Conservation (phyloP, 2,797 vertebrate genomes). For the Macrochelys suwanniensis region DNA sequence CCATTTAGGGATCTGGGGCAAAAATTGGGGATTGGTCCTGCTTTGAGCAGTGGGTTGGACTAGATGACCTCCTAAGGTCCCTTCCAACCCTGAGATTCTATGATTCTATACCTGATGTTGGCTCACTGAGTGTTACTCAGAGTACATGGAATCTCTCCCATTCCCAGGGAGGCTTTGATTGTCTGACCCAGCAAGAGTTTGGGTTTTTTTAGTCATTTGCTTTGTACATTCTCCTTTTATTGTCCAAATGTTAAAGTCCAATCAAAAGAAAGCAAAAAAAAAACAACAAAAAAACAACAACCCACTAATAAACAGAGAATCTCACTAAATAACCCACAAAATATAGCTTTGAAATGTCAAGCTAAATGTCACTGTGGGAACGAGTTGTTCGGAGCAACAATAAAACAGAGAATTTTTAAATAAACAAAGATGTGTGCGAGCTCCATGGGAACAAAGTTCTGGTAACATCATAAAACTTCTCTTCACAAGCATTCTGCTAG, state of each 20-base stretch:
- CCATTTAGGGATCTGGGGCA: too few species aligned
- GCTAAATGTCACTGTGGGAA: background rate
- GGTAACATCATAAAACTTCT: background rate
- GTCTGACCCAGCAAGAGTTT: rapidly evolving
- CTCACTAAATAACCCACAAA: background rate
- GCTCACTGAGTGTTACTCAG: too few species aligned
- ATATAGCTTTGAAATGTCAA: background rate
- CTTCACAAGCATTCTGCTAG: background rate
- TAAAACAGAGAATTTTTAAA: background rate
- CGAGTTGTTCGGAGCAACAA: background rate
- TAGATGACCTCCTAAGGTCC: too few species aligned
- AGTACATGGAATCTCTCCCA: too few species aligned
- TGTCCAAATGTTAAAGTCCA: background rate
- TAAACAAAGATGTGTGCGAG: background rate
- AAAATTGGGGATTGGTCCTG: too few species aligned
- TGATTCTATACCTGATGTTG: too few species aligned
- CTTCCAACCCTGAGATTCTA: too few species aligned
- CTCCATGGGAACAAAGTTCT: background rate
- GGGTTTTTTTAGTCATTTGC: background rate
- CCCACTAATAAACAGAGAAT: background rate
- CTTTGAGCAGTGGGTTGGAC: too few species aligned
- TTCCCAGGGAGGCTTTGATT: background rate
- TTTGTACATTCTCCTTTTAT: background rate
- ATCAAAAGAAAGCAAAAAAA: too few species aligned
- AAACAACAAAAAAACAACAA: too few species aligned